These are phyloP conservation scores for Eulacestoma nigropectus DNA, from an alignment of 2,113 vertebrate species.

Conservation along the genomic window DNA sequence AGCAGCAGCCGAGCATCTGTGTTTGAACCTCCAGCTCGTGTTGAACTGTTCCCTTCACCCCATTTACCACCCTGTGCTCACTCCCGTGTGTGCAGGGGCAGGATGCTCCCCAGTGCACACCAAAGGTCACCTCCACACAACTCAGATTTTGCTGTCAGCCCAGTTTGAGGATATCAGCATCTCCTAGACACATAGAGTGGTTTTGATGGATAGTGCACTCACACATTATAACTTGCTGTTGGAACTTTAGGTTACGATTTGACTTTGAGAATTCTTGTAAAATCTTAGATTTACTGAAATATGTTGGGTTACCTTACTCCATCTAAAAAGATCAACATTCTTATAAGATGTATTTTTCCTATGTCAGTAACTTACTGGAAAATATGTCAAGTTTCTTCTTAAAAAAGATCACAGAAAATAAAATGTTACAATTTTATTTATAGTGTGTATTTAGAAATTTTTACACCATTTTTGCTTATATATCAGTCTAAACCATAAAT, in stretches of 20 bases:
- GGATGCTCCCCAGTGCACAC: neutral
- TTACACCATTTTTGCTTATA: neutral
- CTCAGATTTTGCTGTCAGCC: neutral
- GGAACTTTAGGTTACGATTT: neutral
- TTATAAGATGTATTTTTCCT: neutral
- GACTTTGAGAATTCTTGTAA: neutral
- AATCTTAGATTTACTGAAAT: neutral
- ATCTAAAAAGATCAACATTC: neutral
- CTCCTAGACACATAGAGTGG: rapidly evolving
- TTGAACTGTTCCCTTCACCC: neutral
- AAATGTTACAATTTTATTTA: neutral
- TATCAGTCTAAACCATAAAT: neutral
- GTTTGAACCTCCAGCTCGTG: rapidly evolving
- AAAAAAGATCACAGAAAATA: neutral
- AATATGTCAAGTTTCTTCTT: neutral
- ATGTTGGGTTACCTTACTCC: neutral
- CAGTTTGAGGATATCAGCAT: neutral
- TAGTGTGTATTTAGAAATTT: neutral
- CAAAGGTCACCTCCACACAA: neutral
- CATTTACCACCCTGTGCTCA: neutral
- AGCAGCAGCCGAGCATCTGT: neutral
- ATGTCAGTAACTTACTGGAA: neutral
- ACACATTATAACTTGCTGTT: neutral
- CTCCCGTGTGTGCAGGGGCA: neutral
- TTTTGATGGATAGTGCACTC: neutral